Conservation (phyloP, 2,797 vertebrate genomes). For the Masticophis lateralis region DNA sequence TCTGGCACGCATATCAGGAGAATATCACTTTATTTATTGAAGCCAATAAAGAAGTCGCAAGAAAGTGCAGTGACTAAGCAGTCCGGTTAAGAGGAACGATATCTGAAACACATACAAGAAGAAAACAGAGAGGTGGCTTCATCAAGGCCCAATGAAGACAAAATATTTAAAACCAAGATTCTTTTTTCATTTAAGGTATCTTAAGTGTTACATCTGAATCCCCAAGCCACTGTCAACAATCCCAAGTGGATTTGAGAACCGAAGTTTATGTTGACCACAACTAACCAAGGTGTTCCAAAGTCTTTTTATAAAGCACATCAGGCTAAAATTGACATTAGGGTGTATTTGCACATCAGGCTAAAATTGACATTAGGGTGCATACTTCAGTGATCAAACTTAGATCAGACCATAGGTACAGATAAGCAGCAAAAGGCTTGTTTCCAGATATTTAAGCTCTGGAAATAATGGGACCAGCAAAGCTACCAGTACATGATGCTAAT, state of each 20-base stretch:
- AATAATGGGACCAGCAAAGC: background rate
- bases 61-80: constrained; percentile 49
- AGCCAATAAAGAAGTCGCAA: constrained; percentile 42
- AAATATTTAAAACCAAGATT: background rate
- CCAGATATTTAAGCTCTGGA: background rate
- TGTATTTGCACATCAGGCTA: background rate
- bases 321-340: background rate
- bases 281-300: background rate
- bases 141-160: background rate
- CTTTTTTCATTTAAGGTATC: background rate
- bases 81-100: constrained; percentile 8
- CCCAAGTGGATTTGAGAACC: background rate
- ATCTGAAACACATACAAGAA: background rate
- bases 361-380: background rate
- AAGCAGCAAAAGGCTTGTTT: background rate
- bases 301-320: background rate
- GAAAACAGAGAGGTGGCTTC: constrained; percentile 15
- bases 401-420: background rate
- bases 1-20: constrained; percentile 62
- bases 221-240: background rate
- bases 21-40: constrained; percentile 60
- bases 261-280: background rate
- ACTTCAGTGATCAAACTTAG: background rate
- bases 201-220: background rate
- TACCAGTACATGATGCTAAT: background rate